A percentile compares a stretch with the other conserved stretches of the same genome.
phyloP scores from a whole-genome alignment of 1,140 invertebrate genomes.

The Leguminivora glycinivorella region DNA sequence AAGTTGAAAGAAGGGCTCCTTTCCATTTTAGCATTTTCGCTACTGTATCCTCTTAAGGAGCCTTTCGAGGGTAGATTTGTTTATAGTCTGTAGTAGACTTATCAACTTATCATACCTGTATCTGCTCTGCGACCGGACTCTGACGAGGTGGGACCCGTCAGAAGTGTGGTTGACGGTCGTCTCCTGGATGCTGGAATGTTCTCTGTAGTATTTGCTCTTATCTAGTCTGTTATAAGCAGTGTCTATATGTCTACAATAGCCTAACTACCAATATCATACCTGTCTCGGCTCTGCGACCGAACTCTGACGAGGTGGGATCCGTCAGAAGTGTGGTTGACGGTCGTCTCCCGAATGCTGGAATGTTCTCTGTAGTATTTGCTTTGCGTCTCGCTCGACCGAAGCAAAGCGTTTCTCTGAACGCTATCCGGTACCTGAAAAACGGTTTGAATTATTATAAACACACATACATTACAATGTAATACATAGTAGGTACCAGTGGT shows the following conservation, averaged over 20 bases:
- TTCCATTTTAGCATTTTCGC: too few relatives aligned
- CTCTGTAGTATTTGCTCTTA: constrained; percentile 70
- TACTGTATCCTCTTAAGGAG: too few relatives aligned
- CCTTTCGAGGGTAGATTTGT: too few relatives aligned
- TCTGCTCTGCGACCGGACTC: constrained; percentile 60
- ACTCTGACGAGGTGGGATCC: constrained; percentile 68
- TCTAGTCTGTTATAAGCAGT: constrained; percentile 30
- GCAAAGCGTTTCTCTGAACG: constrained; percentile 87
- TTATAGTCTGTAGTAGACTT: too few relatives aligned
- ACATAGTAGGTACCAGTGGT: too few relatives aligned
- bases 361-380: constrained; percentile 77
- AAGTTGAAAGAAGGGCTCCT: too few relatives aligned
- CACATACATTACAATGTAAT: too few relatives aligned
- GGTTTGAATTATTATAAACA: too few relatives aligned
- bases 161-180: constrained; percentile 72
- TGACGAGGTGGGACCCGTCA: constrained; percentile 65
- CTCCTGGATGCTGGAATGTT: constrained; percentile 81
- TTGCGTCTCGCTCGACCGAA: constrained; percentile 69
- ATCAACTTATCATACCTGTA: constrained; percentile 42
- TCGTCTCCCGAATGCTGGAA: constrained; percentile 80
- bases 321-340: constrained; percentile 67
- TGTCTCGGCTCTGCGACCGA: constrained; percentile 56
- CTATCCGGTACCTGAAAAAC: constrained; percentile 85
- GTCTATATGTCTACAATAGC: too few relatives aligned
- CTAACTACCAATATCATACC: constrained; percentile 17